Evolutionary conservation across 2,113 vertebrate genomes (phyloP).

Genomic region (Urocolius indicus): DNA sequence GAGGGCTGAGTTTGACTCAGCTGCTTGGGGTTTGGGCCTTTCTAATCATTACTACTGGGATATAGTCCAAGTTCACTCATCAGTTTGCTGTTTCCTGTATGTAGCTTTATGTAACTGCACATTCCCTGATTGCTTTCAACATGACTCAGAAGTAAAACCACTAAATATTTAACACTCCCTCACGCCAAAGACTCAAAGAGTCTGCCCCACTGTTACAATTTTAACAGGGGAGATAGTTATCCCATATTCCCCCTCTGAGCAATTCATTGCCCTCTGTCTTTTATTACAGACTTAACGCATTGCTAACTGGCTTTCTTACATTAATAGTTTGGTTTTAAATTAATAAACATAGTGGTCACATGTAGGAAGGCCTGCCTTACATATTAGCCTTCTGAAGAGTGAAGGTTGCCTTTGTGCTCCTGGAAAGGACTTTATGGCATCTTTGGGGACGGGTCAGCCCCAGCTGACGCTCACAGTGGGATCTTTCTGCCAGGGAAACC

Average conservation of each 20-base stretch:
- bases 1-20: background rate
- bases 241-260: slow-evolving; percentile 28
- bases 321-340: slow-evolving; percentile 70
- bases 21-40: background rate
- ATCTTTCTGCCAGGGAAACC: slow-evolving; percentile 79
- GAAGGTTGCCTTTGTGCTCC: slow-evolving; percentile 15
- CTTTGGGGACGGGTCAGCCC: background rate
- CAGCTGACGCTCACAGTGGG: background rate
- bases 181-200: background rate
- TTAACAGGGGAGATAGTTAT: slow-evolving; percentile 46
- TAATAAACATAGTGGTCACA: slow-evolving; percentile 68
- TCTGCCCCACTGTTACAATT: slow-evolving; percentile 41
- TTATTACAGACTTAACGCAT: slow-evolving; percentile 50
- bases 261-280: slow-evolving; percentile 59
- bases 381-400: slow-evolving; percentile 49
- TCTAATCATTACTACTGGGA: background rate
- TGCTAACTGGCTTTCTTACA: slow-evolving; percentile 58
- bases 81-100: background rate
- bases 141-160: background rate
- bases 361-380: slow-evolving; percentile 59
- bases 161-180: slow-evolving; percentile 56
- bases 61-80: background rate
- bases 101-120: background rate
- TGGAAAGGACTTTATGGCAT: background rate
- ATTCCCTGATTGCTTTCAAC: background rate